phyloP scores from a whole-genome alignment of 1,140 invertebrate species.

The Rhopalosiphum padi region DNA sequence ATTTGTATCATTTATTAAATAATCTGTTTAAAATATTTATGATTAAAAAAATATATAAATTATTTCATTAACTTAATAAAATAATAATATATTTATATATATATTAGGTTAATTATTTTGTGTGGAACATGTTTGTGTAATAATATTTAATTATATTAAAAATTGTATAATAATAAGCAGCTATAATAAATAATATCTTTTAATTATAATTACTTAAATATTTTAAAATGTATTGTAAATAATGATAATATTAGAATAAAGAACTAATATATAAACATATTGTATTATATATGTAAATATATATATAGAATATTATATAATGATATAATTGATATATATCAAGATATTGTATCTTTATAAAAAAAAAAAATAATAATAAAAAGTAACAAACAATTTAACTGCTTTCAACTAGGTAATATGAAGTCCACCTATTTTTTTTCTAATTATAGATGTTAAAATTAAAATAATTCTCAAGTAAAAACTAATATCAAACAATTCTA shows the following conservation, averaged over 20 bases:
- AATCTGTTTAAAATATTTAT: background rate
- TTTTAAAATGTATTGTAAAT: background rate
- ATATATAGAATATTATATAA: background rate
- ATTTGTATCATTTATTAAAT: conserved; percentile 23
- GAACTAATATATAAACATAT: conserved; percentile 7
- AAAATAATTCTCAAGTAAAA: conserved; percentile 24
- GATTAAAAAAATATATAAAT: background rate
- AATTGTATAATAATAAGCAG: background rate
- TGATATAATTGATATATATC: background rate
- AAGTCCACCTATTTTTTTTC: conserved; percentile 30
- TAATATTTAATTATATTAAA: conserved; percentile 19
- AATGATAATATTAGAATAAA: background rate
- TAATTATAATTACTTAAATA: background rate
- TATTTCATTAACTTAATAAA: background rate
- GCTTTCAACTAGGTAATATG: background rate
- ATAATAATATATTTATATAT: background rate
- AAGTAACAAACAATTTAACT: background rate
- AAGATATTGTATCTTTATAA: background rate
- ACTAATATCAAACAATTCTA: conserved; percentile 41
- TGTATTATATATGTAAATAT: background rate
- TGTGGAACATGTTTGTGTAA: background rate
- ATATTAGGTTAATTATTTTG: conserved; percentile 5
- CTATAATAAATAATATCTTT: background rate
- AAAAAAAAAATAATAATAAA: conserved; percentile 27
- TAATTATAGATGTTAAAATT: background rate